phyloP scores from a whole-genome alignment of 2,797 vertebrate species.

The Stomatorhinus walkeri region DNA sequence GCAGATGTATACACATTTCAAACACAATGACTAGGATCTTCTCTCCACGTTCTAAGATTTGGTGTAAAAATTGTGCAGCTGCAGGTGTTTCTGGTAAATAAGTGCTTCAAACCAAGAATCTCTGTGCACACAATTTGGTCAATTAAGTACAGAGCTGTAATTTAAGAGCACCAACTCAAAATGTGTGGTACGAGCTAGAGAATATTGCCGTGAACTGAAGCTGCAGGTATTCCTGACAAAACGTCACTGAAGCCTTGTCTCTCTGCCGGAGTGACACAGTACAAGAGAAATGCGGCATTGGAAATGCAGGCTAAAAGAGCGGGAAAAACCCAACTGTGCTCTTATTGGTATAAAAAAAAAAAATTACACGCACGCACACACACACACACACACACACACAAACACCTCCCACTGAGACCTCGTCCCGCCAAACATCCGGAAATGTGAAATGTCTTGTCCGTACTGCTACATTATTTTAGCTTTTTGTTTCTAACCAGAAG shows the following conservation, averaged over 20 bases:
- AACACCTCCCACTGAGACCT: not conserved
- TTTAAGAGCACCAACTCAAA: conserved; percentile 47
- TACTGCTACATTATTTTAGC: conserved; percentile 62
- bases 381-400: not conserved
- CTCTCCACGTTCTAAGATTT: conserved; percentile 58
- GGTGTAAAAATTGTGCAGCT: conserved; percentile 56
- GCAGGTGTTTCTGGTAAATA: conserved; percentile 47
- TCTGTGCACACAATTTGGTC: conserved; percentile 65
- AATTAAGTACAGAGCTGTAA: conserved; percentile 52
- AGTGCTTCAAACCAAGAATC: conserved; percentile 59
- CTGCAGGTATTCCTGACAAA: conserved; percentile 38
- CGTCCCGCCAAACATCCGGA: conserved; percentile 30
- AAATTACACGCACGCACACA: not conserved
- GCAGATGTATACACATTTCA: conserved; percentile 39
- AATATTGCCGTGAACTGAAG: conserved; percentile 39
- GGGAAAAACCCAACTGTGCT: conserved; percentile 18
- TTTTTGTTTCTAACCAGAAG: conserved; percentile 32
- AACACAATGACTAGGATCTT: conserved; percentile 49
- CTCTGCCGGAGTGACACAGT: conserved; percentile 56
- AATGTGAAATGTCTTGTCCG: conserved; percentile 43
- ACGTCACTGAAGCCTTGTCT: conserved; percentile 55
- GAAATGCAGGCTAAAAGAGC: conserved; percentile 48
- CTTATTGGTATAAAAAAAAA: conserved; percentile 10
- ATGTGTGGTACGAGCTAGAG: conserved; percentile 62
- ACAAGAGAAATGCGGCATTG: conserved; percentile 20